Evolutionary conservation across 1,140 invertebrate species (phyloP).

Genomic region (Drosophila baimaii): DNA sequence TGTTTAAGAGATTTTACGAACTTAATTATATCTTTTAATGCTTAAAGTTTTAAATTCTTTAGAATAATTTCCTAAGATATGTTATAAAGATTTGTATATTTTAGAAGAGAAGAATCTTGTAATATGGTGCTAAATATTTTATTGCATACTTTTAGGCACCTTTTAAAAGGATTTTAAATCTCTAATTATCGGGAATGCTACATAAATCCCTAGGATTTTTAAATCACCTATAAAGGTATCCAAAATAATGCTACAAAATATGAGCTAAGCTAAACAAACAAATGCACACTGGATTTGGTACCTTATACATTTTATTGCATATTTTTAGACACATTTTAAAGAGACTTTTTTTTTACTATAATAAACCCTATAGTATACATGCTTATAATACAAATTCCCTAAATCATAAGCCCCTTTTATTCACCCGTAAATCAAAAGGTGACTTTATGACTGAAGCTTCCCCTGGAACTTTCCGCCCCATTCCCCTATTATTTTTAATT

Average conservation of each 20-base stretch:
- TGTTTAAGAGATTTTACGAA: too few species aligned
- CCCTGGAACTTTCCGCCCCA: not conserved
- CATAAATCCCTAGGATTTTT: too few species aligned
- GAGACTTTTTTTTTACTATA: too few species aligned
- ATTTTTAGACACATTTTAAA: not conserved
- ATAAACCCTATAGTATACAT: not conserved
- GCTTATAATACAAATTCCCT: not conserved
- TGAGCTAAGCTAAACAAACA: too few species aligned
- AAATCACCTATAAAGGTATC: too few species aligned
- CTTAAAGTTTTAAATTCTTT: not conserved
- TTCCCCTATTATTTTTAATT: constrained; percentile 66
- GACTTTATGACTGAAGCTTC: constrained; percentile 9
- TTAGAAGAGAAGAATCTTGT: not conserved
- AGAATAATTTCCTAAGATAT: too few species aligned
- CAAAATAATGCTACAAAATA: not conserved
- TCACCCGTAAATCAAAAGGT: not conserved
- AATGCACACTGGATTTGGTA: too few species aligned
- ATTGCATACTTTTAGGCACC: not conserved
- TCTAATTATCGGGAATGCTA: too few species aligned
- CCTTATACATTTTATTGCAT: too few species aligned
- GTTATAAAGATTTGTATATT: not conserved
- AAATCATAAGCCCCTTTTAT: not conserved
- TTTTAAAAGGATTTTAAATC: not conserved
- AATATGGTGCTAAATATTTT: too few species aligned
- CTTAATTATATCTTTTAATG: not conserved